Conservation (phyloP, 2,888 invertebrate species). For the Acronicta psi region DNA sequence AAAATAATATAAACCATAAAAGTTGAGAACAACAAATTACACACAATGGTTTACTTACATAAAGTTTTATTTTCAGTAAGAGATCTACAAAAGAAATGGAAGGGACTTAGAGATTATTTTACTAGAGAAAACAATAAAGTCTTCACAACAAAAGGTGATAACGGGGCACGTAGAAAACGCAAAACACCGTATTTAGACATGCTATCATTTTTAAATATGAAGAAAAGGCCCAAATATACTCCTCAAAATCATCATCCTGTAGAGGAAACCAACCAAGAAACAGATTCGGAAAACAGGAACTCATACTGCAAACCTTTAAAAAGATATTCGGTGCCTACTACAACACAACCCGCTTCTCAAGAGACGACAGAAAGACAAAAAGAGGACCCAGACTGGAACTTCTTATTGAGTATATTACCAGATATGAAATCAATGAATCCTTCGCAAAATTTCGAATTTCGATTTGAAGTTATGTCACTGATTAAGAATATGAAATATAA, state of each 20-base stretch:
- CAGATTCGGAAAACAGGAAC: constrained; percentile 6
- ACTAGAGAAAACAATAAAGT: constrained; percentile 57
- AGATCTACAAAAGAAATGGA: constrained; percentile 63
- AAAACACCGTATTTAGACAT: constrained; percentile 51
- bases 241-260: constrained; percentile 8
- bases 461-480: constrained; percentile 54
- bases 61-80: constrained; percentile 55
- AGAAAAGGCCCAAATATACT: constrained; percentile 10
- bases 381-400: constrained; percentile 47
- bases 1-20: no score
- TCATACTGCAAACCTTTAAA: background rate
- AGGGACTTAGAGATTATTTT: constrained; percentile 59
- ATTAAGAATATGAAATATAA: constrained; percentile 52
- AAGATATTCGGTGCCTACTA: background rate
- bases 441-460: constrained; percentile 50
- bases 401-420: constrained; percentile 49
- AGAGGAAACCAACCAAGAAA: constrained; percentile 11
- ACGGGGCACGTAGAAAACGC: constrained; percentile 37
- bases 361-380: constrained; percentile 10
- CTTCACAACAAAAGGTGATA: constrained; percentile 25
- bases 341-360: background rate
- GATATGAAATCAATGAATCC: constrained; percentile 53
- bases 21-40: no score
- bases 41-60: background rate
- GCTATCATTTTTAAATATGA: constrained; percentile 46